These are phyloP conservation scores for Neolamprologus longior DNA, from an alignment of 2,113 vertebrate genomes.

Conservation along the genomic window DNA sequence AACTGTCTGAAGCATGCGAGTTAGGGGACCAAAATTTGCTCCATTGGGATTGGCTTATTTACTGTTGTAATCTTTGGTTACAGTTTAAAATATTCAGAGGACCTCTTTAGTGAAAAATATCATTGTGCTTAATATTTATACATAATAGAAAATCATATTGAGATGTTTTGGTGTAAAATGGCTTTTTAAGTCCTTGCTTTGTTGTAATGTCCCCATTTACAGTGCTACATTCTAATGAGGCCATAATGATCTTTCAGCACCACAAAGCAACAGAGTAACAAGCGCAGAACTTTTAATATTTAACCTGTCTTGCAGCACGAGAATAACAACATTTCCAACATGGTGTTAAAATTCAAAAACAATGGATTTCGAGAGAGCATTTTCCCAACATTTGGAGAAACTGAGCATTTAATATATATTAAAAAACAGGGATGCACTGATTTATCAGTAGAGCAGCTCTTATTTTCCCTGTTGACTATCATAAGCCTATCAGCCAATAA, in stretches of 20 bases:
- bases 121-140: neutral
- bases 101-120: neutral
- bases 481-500: neutral
- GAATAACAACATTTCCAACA: neutral
- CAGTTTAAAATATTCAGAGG: neutral
- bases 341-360: neutral
- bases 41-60: neutral
- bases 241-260: neutral
- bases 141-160: neutral
- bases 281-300: neutral
- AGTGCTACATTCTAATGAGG: neutral
- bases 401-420: neutral
- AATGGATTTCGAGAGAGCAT: neutral
- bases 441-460: neutral
- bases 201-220: neutral
- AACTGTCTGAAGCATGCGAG: neutral
- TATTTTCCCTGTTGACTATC: neutral
- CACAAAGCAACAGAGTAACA: neutral
- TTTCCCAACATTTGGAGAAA: neutral
- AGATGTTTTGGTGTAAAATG: neutral
- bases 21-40: neutral
- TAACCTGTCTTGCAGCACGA: neutral
- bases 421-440: neutral
- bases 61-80: neutral
- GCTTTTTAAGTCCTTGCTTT: neutral